These are phyloP conservation scores for Pedionomus torquatus DNA, from an alignment of 2,113 vertebrate species.

Conservation along the genomic window DNA sequence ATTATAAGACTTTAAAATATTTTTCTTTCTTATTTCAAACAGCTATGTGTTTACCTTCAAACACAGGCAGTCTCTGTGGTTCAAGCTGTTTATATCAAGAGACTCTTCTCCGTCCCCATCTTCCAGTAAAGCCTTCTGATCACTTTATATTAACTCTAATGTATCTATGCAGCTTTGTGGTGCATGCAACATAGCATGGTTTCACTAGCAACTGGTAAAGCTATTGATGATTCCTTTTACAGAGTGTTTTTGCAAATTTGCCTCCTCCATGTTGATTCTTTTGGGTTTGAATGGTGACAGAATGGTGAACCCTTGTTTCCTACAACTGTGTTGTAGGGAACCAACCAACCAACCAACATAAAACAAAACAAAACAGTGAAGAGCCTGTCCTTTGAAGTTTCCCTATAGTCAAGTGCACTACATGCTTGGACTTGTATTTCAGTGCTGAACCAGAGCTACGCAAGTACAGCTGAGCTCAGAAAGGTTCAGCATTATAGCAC, in stretches of 20 bases:
- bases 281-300: not conserved
- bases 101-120: not conserved
- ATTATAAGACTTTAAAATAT: not conserved
- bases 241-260: not conserved
- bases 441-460: not conserved
- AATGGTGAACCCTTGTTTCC: not conserved
- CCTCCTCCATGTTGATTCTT: not conserved
- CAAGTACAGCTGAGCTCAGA: not conserved
- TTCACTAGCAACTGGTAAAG: not conserved
- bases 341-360: not conserved
- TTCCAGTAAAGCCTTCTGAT: not conserved
- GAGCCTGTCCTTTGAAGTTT: not conserved
- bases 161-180: not conserved
- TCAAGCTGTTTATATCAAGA: not conserved
- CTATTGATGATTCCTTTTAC: not conserved
- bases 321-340: not conserved
- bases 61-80: not conserved
- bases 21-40: not conserved
- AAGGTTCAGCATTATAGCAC: not conserved
- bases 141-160: fast-evolving
- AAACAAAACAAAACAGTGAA: not conserved
- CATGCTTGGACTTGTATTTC: not conserved
- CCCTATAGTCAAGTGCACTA: not conserved
- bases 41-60: not conserved
- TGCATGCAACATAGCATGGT: not conserved